These are phyloP conservation scores for Tenualosa thibaudeaui DNA, from an alignment of 2,797 vertebrate genomes.

Conservation along the genomic window DNA sequence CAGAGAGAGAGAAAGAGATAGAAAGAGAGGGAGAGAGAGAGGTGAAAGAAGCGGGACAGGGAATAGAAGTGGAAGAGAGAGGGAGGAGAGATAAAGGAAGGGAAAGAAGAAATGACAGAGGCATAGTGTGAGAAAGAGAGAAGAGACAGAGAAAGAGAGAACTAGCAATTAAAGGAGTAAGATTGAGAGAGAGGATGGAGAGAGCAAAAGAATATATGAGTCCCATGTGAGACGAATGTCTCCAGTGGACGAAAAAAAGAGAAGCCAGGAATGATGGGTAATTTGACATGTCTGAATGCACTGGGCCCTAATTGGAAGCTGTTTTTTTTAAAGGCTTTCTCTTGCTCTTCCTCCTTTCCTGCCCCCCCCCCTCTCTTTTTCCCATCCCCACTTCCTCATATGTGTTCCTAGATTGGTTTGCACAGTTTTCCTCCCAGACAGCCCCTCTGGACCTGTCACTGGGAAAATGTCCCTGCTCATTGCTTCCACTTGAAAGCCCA, in stretches of 20 bases:
- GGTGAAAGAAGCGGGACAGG: not conserved
- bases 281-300: slow-evolving; percentile 46
- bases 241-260: not conserved
- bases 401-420: slow-evolving; percentile 44
- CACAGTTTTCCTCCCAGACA: slow-evolving; percentile 54
- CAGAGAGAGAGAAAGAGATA: not conserved
- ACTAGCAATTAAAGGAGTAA: not conserved
- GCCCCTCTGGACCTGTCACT: slow-evolving; percentile 46
- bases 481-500: slow-evolving; percentile 51
- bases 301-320: slow-evolving; percentile 50
- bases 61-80: not conserved
- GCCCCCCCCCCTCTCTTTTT: slow-evolving; percentile 6
- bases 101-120: not conserved
- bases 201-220: not conserved
- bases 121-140: not conserved
- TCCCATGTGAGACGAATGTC: not conserved
- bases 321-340: slow-evolving; percentile 50
- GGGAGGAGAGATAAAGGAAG: not conserved
- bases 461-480: slow-evolving; percentile 53
- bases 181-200: not conserved
- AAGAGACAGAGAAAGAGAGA: not conserved
- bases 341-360: not conserved
- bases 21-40: not conserved
- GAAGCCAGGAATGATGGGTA: slow-evolving; percentile 36
- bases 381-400: slow-evolving; percentile 24